These are phyloP conservation scores for Graptemys geographica DNA, from an alignment of 2,797 vertebrate genomes.

Conservation along the genomic window DNA sequence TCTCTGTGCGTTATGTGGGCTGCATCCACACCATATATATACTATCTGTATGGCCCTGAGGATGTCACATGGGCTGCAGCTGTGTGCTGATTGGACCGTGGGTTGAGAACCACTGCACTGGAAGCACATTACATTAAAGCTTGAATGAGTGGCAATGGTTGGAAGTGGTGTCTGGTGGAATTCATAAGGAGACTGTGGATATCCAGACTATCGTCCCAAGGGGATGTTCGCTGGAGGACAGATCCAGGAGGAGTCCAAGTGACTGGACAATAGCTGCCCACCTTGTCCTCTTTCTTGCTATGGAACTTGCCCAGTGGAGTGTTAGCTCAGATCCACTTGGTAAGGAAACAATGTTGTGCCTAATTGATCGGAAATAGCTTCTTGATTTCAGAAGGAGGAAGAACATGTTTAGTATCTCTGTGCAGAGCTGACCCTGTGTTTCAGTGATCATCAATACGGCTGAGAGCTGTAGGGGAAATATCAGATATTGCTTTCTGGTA, in stretches of 20 bases:
- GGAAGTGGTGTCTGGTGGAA: not conserved
- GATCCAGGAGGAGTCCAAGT: not conserved
- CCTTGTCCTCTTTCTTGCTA: not conserved
- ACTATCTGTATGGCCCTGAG: too few relatives aligned
- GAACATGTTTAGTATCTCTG: not conserved
- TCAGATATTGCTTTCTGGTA: not conserved
- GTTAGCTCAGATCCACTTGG: not conserved
- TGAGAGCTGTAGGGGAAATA: not conserved
- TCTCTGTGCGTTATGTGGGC: too few relatives aligned
- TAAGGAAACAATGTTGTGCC: not conserved
- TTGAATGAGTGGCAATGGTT: not conserved
- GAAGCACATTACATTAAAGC: not conserved
- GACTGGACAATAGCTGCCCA: not conserved
- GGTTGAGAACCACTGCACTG: too few relatives aligned
- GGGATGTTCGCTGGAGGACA: not conserved
- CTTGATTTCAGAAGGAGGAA: not conserved
- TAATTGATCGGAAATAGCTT: not conserved
- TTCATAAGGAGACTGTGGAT: not conserved
- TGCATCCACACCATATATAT: too few relatives aligned
- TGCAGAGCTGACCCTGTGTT: not conserved
- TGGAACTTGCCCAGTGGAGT: not conserved
- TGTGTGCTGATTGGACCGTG: too few relatives aligned
- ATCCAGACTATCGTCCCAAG: not conserved
- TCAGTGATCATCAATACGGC: rapidly evolving
- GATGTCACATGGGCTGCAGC: too few relatives aligned